Percentiles rank a stretch among this genome's conserved stretches.
Conservation (phyloP, 2,797 vertebrate species). For the Sternarchorhynchus goeldii region DNA sequence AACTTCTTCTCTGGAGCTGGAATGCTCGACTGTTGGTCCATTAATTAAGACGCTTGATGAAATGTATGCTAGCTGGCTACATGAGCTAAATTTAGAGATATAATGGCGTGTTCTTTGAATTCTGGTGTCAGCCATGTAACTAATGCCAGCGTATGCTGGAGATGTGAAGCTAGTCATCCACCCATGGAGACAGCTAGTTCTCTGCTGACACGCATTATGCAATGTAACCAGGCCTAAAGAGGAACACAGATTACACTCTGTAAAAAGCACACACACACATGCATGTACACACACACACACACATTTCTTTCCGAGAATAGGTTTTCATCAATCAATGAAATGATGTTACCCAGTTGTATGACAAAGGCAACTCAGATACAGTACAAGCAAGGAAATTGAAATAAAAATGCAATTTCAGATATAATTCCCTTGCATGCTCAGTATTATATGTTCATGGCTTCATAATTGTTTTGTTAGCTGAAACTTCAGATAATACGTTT, state of each 20-base stretch:
- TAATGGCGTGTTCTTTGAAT: conserved; percentile 25
- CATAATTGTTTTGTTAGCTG: background rate
- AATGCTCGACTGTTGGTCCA: conserved; percentile 23
- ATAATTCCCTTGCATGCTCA: background rate
- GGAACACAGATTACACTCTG: conserved; percentile 35
- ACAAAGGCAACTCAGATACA: background rate
- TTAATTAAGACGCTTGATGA: conserved; percentile 57
- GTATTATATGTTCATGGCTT: background rate
- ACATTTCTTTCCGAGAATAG: conserved; percentile 19
- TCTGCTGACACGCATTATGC: conserved; percentile 65
- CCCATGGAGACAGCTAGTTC: conserved; percentile 55
- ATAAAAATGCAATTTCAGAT: conserved; percentile 3
- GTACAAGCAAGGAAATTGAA: conserved; percentile 23
- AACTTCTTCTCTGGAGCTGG: conserved; percentile 27
- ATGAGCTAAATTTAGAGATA: conserved; percentile 43
- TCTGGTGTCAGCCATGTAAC: conserved; percentile 51
- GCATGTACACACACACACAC: conserved; percentile 36
- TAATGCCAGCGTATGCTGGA: conserved; percentile 49
- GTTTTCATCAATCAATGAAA: conserved; percentile 24
- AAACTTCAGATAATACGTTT: background rate
- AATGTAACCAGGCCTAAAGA: conserved; percentile 50
- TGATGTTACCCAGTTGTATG: background rate
- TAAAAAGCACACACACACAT: conserved; percentile 49
- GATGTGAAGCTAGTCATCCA: conserved; percentile 50
- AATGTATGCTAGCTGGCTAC: conserved; percentile 30